A percentile compares a stretch with the other conserved stretches of the same genome.
These are phyloP conservation scores for Phrynosoma platyrhinos DNA, from an alignment of 2,113 vertebrate species.

Conservation along the genomic window DNA sequence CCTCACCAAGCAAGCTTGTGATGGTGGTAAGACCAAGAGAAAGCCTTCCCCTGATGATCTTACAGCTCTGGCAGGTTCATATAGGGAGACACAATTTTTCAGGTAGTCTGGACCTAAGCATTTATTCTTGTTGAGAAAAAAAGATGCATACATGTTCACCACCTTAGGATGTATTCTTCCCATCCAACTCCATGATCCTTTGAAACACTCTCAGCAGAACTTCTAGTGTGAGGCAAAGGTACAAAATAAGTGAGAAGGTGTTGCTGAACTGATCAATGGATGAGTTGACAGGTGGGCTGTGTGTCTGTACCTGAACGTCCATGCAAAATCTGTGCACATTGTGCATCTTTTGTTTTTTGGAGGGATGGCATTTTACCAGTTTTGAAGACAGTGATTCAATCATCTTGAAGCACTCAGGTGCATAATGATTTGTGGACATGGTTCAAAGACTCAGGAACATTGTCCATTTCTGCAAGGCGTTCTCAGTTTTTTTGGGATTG, in stretches of 20 bases:
- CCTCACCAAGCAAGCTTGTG: too few species aligned
- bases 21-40: too few species aligned
- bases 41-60: too few species aligned
- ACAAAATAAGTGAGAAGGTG: not conserved
- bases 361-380: not conserved
- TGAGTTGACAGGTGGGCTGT: not conserved
- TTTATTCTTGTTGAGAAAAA: too few species aligned
- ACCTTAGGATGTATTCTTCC: not conserved
- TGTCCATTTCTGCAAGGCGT: not conserved
- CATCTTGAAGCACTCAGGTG: not conserved
- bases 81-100: too few species aligned
- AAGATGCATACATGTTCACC: too few species aligned
- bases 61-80: too few species aligned
- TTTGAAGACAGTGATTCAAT: not conserved
- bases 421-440: conserved; percentile 12
- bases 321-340: not conserved
- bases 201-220: not conserved
- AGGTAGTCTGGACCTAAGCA: too few species aligned
- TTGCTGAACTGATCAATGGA: not conserved
- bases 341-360: not conserved
- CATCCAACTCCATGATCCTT: not conserved
- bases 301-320: too few species aligned
- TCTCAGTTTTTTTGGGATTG: not conserved
- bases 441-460: not conserved
- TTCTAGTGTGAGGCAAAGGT: not conserved